A percentile compares a stretch with the other conserved stretches of the same genome.
Evolutionary conservation across 2,888 invertebrate genomes (phyloP).

Genomic region (Drosophila barbarae): DNA sequence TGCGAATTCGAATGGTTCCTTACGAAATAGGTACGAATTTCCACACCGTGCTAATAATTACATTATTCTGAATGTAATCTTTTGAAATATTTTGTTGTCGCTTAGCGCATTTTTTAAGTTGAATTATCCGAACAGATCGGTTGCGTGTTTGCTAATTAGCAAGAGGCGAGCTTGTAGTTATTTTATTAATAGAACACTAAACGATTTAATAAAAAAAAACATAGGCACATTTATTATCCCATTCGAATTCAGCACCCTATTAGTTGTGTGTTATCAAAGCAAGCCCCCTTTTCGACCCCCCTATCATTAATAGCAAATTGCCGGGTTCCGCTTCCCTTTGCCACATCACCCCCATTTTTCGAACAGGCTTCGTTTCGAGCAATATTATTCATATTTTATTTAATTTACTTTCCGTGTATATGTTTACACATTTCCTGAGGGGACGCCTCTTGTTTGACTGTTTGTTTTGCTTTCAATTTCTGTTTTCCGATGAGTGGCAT

Average conservation of each 20-base stretch:
- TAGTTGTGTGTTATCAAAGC: slow-evolving; percentile 1
- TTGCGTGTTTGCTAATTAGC: slow-evolving; percentile 30
- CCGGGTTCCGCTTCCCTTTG: slow-evolving; percentile 16
- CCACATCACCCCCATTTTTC: not conserved
- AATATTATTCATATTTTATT: slow-evolving; percentile 36
- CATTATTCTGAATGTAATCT: slow-evolving; percentile 2
- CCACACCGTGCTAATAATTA: not conserved
- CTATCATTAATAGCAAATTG: slow-evolving; percentile 11
- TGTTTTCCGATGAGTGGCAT: slow-evolving; percentile 14
- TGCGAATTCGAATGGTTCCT: slow-evolving; percentile 11
- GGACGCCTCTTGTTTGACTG: slow-evolving; percentile 13
- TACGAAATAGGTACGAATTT: slow-evolving; percentile 7
- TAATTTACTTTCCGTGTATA: slow-evolving; percentile 17
- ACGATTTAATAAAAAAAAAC: not conserved
- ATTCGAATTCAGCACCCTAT: slow-evolving; percentile 1
- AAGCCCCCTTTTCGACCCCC: not conserved
- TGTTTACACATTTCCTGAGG: slow-evolving; percentile 26
- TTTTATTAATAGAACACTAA: not conserved
- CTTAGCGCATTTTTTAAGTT: slow-evolving; percentile 8
- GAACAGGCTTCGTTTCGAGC: not conserved
- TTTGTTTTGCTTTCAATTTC: slow-evolving; percentile 12
- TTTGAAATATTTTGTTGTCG: slow-evolving; percentile 2
- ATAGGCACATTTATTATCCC: slow-evolving; percentile 1
- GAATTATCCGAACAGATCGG: not conserved
- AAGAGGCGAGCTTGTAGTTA: not conserved